Evolutionary conservation across 2,888 invertebrate species (phyloP), one percentile per base, ranked within the genome.

Genomic region (Physocephala rufipes): DNA sequence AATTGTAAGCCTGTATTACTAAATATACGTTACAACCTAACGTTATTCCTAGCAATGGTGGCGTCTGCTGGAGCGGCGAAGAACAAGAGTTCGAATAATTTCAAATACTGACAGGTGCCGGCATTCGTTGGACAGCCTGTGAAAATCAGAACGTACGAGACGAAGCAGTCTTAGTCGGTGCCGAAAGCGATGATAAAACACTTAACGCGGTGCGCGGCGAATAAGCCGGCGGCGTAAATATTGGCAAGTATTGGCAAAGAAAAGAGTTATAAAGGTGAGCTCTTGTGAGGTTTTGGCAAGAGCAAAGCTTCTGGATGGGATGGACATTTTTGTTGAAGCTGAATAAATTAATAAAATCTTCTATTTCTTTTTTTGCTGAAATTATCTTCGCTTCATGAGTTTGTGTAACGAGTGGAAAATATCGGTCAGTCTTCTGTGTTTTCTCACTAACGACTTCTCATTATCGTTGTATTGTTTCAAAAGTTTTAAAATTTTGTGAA

Each of bases 261-360:
- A 81, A 85, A 88, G 75, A n/a, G n/a, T n/a, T n/a, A n/a, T n/a
- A 87, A 87, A n/a, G 70, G 89, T 90, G 73, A 82, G 87, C 1
- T 88, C 90, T 75, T 93, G 93, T 85, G 93, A 94, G 84, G 89
- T 91, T 65, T 88, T 94, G 5, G 90, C 90, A 12, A 43, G 79
- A 64, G 30, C 55, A 9, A 81, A 36, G 36, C 36, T 36, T n/a
- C n/a, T n/a, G n/a, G n/a, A n/a, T n/a, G n/a, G n/a, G n/a, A 9
- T 36, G 36, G 36, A 9, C 9, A 7, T 36, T 9, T 36, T 9
- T 36, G 4, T 36, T 36, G 36, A 7, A 36, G 36, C 36, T 53
- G 47, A 51, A 51, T 51, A 51, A 51, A 51, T 51, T 19, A 19
- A 51, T 2, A 19, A 51, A 51, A 51, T 16, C 51, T n/a, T 53